Conservation (phyloP, 2,888 invertebrate species). For the Mycalesis mineus region DNA sequence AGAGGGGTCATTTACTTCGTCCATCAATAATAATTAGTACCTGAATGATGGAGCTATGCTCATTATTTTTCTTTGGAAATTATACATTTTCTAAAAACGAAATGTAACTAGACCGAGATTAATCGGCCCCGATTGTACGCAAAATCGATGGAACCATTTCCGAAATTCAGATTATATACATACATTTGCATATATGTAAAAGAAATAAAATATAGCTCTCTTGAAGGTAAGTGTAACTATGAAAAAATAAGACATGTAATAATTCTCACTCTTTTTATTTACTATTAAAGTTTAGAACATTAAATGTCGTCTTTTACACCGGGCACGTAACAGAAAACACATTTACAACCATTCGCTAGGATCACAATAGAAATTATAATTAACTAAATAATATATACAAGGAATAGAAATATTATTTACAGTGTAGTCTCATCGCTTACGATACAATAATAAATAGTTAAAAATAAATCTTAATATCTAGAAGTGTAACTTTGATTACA, state of each 20-base stretch:
- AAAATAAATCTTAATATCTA: conserved; percentile 24
- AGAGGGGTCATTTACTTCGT: too few species aligned
- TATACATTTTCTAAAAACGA: too few species aligned
- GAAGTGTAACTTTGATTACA: neutral
- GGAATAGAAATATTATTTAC: conserved; percentile 68
- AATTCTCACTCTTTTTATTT: conserved; percentile 63
- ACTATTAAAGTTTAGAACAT: conserved; percentile 60
- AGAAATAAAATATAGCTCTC: too few species aligned
- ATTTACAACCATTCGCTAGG: conserved; percentile 46
- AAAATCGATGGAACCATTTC: too few species aligned
- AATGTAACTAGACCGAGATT: too few species aligned
- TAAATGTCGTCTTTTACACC: conserved; percentile 39
- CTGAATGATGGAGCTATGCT: too few species aligned
- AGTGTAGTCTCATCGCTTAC: conserved; percentile 51
- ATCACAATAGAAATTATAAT: conserved; percentile 65
- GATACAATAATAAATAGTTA: conserved; percentile 39
- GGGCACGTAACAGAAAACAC: conserved; percentile 32
- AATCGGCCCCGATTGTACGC: too few species aligned
- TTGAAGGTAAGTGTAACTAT: too few species aligned
- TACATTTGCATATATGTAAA: too few species aligned
- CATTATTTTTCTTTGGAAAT: too few species aligned
- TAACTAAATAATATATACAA: conserved; percentile 60
- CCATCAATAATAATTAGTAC: too few species aligned
- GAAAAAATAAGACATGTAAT: conserved; percentile 29
- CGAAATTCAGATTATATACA: too few species aligned